phyloP scores from a whole-genome alignment of 92 coral and sea anemone genomes.

The Epizoanthus scotinus region DNA sequence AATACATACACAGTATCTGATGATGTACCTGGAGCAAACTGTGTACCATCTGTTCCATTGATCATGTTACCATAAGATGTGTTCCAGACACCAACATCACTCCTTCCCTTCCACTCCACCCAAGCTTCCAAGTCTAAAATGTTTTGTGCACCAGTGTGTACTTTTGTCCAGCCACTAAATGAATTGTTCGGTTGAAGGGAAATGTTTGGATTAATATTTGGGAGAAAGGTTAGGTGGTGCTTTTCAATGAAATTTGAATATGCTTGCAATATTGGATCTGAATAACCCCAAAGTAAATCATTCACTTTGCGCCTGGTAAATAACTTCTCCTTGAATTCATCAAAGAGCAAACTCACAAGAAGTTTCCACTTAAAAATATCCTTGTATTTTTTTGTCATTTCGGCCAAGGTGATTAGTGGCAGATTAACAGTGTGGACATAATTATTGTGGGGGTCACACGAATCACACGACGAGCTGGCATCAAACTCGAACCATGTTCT shows the following conservation, averaged over 20 bases:
- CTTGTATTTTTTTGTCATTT: conserved; percentile 47
- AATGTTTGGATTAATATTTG: conserved; percentile 61
- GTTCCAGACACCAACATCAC: conserved; percentile 69
- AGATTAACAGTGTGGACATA: conserved; percentile 69
- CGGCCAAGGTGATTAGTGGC: conserved; percentile 76
- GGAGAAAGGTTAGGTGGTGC: conserved; percentile 35
- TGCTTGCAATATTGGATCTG: conserved; percentile 69
- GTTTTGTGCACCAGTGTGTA: conserved; percentile 72
- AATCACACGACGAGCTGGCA: conserved; percentile 66
- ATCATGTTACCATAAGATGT: conserved; percentile 80
- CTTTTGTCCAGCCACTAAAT: conserved; percentile 66
- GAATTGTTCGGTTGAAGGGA: conserved; percentile 85
- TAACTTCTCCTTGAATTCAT: conserved; percentile 50
- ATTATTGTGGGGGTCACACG: conserved; percentile 70
- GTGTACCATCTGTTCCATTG: conserved; percentile 95
- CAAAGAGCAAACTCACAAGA: conserved; percentile 40
- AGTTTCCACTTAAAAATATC: conserved; percentile 43
- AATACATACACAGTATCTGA: conserved; percentile 78
- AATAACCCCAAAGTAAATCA: conserved; percentile 88
- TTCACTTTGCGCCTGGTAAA: conserved; percentile 67
- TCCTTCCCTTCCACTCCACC: conserved; percentile 72
- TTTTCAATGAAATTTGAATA: conserved; percentile 55
- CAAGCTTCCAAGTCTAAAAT: conserved; percentile 59
- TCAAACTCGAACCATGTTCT: conserved; percentile 78
- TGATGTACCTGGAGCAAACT: conserved; percentile 73